phyloP scores from a whole-genome alignment of 2,888 invertebrate genomes.

The Eupeodes latifasciatus region DNA sequence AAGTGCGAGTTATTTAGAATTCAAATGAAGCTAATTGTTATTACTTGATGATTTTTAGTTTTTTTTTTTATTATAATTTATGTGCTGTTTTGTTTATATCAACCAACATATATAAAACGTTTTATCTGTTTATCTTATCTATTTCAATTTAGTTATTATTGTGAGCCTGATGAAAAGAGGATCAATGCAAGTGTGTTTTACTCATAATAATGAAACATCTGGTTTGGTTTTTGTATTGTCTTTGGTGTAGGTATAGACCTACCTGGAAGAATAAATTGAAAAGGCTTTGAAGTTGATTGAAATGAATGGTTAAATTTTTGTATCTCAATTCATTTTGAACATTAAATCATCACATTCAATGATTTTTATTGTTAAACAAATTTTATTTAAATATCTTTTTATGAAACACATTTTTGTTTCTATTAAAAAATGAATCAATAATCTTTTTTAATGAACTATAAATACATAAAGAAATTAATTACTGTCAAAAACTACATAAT shows the following conservation, averaged over 20 bases:
- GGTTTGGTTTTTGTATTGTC: conserved; percentile 35
- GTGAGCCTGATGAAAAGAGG: conserved; percentile 38
- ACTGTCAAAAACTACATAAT: too few species aligned
- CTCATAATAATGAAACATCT: conserved; percentile 31
- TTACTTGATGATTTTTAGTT: conserved; percentile 7
- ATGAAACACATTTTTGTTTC: background rate
- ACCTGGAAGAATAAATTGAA: conserved; percentile 9
- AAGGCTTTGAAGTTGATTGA: conserved; percentile 12
- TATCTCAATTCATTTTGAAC: background rate
- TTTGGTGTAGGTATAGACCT: background rate
- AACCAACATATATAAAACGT: conserved; percentile 14
- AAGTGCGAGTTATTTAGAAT: conserved; percentile 48
- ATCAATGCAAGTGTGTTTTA: conserved; percentile 37
- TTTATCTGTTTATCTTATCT: conserved; percentile 70
- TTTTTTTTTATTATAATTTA: conserved; percentile 7
- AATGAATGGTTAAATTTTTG: background rate
- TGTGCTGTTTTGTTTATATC: conserved; percentile 61
- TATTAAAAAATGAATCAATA: too few species aligned
- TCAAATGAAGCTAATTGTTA: conserved; percentile 33
- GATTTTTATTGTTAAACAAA: background rate
- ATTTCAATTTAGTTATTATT: background rate
- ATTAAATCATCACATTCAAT: background rate
- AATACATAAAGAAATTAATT: too few species aligned
- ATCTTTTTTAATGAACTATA: too few species aligned
- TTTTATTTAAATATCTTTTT: background rate